Base-by-base conservation (phyloP, 2,113 vertebrate genomes). In the Lamprotornis superbus region DNA sequence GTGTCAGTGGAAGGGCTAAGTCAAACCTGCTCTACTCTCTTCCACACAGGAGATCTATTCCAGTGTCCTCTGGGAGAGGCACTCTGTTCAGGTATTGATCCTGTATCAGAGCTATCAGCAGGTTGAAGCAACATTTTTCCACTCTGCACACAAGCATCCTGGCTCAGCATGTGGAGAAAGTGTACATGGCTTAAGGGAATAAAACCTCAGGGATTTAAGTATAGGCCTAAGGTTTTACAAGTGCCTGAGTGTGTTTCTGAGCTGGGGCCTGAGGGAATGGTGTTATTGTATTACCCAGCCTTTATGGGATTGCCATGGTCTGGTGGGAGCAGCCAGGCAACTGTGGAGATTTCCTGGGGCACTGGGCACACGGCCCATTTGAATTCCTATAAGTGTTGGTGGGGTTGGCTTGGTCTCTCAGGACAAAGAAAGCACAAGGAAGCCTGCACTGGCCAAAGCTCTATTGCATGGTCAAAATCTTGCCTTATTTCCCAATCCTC, bases 291-390 rank as follows among this genome's bases (percentile, higher is more conserved):
- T 94, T 46, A 70, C 14, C n/a, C 3, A 3, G 39, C n/a, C 27
- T 53, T 57, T 61, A 30, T 17, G 27, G 82, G 40, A 74, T 82
- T 84, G 69, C 60, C 46, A 3, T 24, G 64, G 44, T 24, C 64
- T 4, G 3, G 37, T 44, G 37, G 74, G 56, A 94, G 78, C 60
- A 94, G 74, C 59, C 74, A 78, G 82, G 59, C 28, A 87, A 53
- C 33, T 0, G 0, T 4, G 2, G 46, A 57, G 46, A 64, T 59
- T 50, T 90, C 89, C 75, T 53, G 70, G 75, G 37, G 55, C 69
- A 39, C 42, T 2, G 1, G 23, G 46, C 33, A 39, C 1, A 5
- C 0, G 0, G 53, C 42, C 61, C 8, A 0, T 0, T 0, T 60
- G 28, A 67, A 56, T 39, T 84, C 49, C 31, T 53, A 92, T 73